Evolutionary conservation across 2,113 vertebrate genomes (phyloP).

Genomic region (Forbesichthys papilliferus): DNA sequence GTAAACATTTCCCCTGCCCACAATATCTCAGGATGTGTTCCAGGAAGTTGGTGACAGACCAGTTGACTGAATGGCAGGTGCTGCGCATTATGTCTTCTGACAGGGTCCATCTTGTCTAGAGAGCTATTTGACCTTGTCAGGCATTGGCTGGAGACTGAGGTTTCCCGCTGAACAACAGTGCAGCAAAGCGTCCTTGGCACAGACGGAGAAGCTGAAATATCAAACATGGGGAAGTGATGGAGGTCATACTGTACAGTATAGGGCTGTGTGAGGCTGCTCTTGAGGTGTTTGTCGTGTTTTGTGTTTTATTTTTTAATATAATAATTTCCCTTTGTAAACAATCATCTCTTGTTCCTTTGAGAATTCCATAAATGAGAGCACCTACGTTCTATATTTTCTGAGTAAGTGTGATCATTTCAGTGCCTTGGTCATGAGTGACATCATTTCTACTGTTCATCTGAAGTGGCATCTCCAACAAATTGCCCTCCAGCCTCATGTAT

Average conservation of each 20-base stretch:
- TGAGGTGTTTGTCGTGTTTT: too few species aligned
- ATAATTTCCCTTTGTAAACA: too few species aligned
- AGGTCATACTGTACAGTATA: background rate
- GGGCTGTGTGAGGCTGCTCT: too few species aligned
- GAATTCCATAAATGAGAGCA: too few species aligned
- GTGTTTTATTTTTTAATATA: too few species aligned
- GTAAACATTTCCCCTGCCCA: conserved; percentile 55
- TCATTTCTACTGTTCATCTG: background rate
- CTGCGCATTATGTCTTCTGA: conserved; percentile 1
- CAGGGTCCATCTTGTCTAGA: conserved; percentile 57
- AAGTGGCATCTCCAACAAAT: background rate
- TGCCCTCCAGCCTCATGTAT: background rate
- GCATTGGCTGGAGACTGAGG: conserved; percentile 58
- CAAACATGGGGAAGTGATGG: conserved; percentile 27
- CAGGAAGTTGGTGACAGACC: conserved; percentile 19
- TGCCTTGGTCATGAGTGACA: background rate
- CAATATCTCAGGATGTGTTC: conserved; percentile 37
- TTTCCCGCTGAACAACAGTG: conserved; percentile 42
- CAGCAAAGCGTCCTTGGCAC: background rate
- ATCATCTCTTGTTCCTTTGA: too few species aligned
- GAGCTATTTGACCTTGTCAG: conserved; percentile 69
- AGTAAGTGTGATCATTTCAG: background rate
- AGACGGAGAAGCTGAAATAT: conserved; percentile 50
- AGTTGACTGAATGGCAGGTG: conserved; percentile 44
- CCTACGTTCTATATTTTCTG: too few species aligned